Evolutionary conservation across 2,113 vertebrate species (phyloP).

Genomic region (Heloderma charlesbogerti): DNA sequence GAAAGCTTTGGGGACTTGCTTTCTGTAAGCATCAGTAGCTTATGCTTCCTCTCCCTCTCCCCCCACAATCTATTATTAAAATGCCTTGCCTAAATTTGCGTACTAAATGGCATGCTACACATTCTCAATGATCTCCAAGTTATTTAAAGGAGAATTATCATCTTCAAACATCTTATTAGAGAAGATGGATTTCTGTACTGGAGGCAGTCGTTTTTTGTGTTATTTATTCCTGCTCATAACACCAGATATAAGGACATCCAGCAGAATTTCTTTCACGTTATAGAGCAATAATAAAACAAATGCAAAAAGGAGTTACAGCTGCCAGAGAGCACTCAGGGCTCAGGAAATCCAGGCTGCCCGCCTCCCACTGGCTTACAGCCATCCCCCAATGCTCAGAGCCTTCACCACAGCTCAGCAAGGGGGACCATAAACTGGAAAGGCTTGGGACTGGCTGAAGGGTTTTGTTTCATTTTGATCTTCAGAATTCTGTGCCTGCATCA

Average conservation of each 20-base stretch:
- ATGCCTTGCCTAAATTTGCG: constrained; percentile 69
- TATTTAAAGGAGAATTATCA: constrained; percentile 55
- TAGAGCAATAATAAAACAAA: constrained; percentile 4
- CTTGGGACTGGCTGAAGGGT: neutral
- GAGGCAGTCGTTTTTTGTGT: constrained; percentile 37
- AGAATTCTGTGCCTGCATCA: neutral
- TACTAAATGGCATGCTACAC: constrained; percentile 68
- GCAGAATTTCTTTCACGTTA: neutral
- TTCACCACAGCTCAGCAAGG: neutral
- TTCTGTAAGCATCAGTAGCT: constrained; percentile 71
- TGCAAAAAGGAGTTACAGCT: neutral
- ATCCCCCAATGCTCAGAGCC: neutral
- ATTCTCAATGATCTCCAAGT: constrained; percentile 66
- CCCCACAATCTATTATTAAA: constrained; percentile 70
- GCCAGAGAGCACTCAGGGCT: fast-evolving
- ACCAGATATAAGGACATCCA: neutral
- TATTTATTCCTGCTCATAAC: constrained; percentile 24
- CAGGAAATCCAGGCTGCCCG: neutral
- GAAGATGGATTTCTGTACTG: constrained; percentile 61
- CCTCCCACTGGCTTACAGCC: neutral
- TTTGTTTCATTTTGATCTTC: neutral
- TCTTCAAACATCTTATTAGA: constrained; percentile 43
- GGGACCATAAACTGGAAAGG: neutral
- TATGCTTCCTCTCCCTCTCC: constrained; percentile 62
- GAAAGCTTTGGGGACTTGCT: constrained; percentile 67